These are phyloP conservation scores for Neotoxoptera formosana DNA, from an alignment of 1,140 invertebrate genomes.

Conservation along the genomic window DNA sequence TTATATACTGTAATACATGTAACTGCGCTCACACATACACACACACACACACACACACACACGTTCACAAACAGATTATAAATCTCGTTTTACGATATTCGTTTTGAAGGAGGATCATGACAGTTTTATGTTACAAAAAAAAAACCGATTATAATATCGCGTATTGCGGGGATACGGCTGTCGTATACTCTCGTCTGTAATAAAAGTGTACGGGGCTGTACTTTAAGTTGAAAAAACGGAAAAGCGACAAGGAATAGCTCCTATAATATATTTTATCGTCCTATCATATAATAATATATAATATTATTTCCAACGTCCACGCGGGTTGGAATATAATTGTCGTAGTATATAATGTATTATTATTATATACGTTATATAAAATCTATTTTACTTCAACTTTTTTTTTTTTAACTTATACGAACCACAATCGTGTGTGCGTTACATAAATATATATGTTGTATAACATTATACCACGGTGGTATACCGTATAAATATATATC, in stretches of 20 bases:
- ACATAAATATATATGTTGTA: too few species aligned
- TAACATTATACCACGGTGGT: too few species aligned
- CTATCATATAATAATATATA: neutral
- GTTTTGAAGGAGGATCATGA: slow-evolving; percentile 25
- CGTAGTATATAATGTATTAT: neutral
- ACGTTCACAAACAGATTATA: slow-evolving; percentile 13
- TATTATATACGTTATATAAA: neutral
- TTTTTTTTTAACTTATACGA: too few species aligned
- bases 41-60: neutral
- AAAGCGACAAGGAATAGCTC: neutral
- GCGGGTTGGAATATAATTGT: neutral
- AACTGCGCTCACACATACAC: neutral
- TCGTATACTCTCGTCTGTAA: neutral
- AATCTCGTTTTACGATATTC: slow-evolving; percentile 41
- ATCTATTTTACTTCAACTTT: neutral
- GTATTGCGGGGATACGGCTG: neutral
- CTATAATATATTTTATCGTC: slow-evolving; percentile 4
- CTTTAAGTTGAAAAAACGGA: neutral
- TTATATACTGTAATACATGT: neutral
- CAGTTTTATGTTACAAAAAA: slow-evolving; percentile 25
- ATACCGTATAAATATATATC: neutral
- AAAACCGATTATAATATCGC: neutral
- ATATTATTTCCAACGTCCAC: neutral
- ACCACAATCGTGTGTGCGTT: too few species aligned
- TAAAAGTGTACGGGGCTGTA: neutral